Base-by-base conservation (phyloP, 2,113 vertebrate species). In the Pogonocichla stellata region DNA sequence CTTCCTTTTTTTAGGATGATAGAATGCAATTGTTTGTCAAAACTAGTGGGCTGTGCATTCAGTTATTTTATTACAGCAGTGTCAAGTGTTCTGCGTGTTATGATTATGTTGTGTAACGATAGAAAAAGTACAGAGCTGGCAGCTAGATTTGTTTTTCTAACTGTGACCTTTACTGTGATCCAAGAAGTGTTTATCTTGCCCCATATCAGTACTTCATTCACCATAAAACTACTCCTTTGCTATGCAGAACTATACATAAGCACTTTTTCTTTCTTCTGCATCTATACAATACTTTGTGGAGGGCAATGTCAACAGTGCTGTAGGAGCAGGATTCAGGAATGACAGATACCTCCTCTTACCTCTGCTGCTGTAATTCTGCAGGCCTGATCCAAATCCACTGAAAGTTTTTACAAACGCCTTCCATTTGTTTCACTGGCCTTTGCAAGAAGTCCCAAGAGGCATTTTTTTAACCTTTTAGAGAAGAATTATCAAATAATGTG, bases 1-100 rank as follows among this genome's bases (percentile, higher is more conserved):
- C 83, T 95, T 69, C 47, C 29, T 16, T 73, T 91, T 36, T 92
- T 85, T 78, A 71, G 81, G 80, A 34, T 29, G 88, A 56, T 48
- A 81, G 86, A 92, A 66, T 77, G 66, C 86, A 82, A 56, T 78
- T 89, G 34, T 91, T 93, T 72, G 48, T 86, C 94, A 74, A 91
- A 95, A 75, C 33, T 7, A 83, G 34, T 64, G 62, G 82, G 47
- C 38, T 82, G 34, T 70, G n/a, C 17, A n/a, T 40, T 77, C 53
- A 45, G 60, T 73, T 95, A 58, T 92, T 96, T 95, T 91, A 43
- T 43, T 58, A 54, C 16, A 72, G 69, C 61, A 40, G 65, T 47
- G 86, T 72, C 64, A 70, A 77, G 34, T 90, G n/a, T 89, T 80
- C 56, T 84, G 70, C 14, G 65, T 92, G 60, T 82, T 92, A 69